Evolutionary conservation across 2,888 invertebrate genomes (phyloP).

Genomic region (Lordiphosa andalusiaca): DNA sequence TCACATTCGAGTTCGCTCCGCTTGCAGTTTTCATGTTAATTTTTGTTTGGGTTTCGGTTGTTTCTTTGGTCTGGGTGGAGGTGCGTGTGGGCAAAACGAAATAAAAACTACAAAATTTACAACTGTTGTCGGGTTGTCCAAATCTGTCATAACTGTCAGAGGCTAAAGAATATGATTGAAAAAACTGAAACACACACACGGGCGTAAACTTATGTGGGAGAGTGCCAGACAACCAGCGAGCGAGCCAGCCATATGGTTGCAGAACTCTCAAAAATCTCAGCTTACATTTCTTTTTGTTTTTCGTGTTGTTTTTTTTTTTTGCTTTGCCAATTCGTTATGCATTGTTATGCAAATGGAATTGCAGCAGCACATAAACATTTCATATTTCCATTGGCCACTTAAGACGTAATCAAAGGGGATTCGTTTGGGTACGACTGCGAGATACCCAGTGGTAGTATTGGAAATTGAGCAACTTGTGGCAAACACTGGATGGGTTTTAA

Average conservation of each 20-base stretch:
- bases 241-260: too few relatives aligned
- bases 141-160: slow-evolving; percentile 24
- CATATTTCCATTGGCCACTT: slow-evolving; percentile 25
- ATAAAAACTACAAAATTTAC: slow-evolving; percentile 7
- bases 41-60: too few relatives aligned
- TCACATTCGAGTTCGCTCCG: too few relatives aligned
- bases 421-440: too few relatives aligned
- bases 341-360: slow-evolving; percentile 30
- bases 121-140: slow-evolving; percentile 15
- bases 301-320: slow-evolving; percentile 1
- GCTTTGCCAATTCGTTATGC: too few relatives aligned
- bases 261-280: neutral
- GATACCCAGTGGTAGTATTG: too few relatives aligned
- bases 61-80: too few relatives aligned
- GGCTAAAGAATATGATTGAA: neutral
- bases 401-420: neutral
- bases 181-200: neutral
- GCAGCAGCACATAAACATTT: neutral
- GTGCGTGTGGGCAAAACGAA: slow-evolving; percentile 7
- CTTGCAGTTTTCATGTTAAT: neutral
- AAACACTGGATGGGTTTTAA: too few relatives aligned
- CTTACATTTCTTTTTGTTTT: neutral
- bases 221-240: too few relatives aligned
- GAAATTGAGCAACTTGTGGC: too few relatives aligned
- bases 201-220: too few relatives aligned